Evolutionary conservation across 2,888 invertebrate species (phyloP).

Genomic region (Xanthorhoe designata): DNA sequence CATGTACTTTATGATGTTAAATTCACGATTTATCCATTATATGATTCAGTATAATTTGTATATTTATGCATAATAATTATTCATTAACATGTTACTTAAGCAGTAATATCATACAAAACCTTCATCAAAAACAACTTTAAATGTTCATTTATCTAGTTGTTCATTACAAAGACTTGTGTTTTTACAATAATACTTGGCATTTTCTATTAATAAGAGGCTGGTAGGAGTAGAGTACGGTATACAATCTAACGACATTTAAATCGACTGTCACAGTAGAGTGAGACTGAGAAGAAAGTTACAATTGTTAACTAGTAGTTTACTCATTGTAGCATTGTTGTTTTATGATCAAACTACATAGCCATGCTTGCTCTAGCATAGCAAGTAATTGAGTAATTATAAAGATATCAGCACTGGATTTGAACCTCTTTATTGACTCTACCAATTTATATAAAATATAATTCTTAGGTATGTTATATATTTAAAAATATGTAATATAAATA

Average conservation of each 20-base stretch:
- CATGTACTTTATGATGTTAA: too few relatives aligned
- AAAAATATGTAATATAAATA: too few relatives aligned
- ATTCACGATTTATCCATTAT: too few relatives aligned
- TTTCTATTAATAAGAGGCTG: background rate
- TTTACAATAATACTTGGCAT: background rate
- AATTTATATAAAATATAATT: background rate
- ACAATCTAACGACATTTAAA: constrained; percentile 38
- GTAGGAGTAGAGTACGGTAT: constrained; percentile 16
- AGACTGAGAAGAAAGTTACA: constrained; percentile 27
- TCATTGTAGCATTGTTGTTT: constrained; percentile 17
- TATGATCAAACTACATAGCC: background rate
- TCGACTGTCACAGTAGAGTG: constrained; percentile 32
- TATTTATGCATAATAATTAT: too few relatives aligned
- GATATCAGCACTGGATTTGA: background rate
- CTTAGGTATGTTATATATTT: too few relatives aligned
- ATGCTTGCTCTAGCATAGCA: background rate
- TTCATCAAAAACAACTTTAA: background rate
- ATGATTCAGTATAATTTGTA: too few relatives aligned
- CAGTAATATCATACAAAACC: too few relatives aligned
- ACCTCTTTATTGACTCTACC: background rate
- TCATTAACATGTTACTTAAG: too few relatives aligned
- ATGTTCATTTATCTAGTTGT: background rate
- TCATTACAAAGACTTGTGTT: background rate
- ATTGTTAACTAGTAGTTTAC: constrained; percentile 18
- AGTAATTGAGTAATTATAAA: constrained; percentile 3